Percentiles rank a stretch among this genome's conserved stretches.
Conservation (phyloP, 35 echinoderm and acorn worm species). For the Apostichopus californicus region DNA sequence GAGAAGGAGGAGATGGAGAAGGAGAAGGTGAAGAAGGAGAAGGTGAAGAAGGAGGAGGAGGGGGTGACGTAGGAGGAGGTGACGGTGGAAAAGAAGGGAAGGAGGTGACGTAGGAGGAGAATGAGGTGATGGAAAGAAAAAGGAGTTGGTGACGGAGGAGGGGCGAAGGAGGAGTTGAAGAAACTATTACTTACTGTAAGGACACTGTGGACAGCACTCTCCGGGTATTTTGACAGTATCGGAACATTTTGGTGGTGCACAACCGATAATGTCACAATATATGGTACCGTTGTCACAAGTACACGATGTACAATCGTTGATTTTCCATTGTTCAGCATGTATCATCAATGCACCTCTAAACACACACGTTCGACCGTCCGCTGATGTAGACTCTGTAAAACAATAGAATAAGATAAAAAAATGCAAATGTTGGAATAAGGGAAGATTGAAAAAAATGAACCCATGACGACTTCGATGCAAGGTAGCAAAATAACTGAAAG, state of each 20-base stretch:
- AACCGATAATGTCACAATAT: not conserved
- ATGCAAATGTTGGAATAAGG: not conserved
- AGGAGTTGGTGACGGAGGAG: too few relatives aligned
- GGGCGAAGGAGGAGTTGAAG: not conserved
- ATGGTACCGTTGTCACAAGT: not conserved
- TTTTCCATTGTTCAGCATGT: not conserved
- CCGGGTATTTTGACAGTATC: not conserved
- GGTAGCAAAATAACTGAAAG: too few relatives aligned
- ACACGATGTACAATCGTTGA: not conserved
- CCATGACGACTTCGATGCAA: too few relatives aligned
- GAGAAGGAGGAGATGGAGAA: too few relatives aligned
- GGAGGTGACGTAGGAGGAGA: too few relatives aligned
- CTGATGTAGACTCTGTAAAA: not conserved
- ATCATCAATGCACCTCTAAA: not conserved
- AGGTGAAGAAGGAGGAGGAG: too few relatives aligned
- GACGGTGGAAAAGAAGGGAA: too few relatives aligned
- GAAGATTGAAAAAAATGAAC: too few relatives aligned
- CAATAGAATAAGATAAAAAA: not conserved
- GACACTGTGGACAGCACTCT: not conserved
- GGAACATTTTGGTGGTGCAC: not conserved
- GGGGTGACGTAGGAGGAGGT: too few relatives aligned
- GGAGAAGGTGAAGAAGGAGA: too few relatives aligned
- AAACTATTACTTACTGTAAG: not conserved
- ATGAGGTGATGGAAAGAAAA: too few relatives aligned
- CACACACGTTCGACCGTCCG: not conserved